Percentiles rank a stretch among this genome's conserved stretches.
These are phyloP conservation scores for Drosophila neotestacea DNA, from an alignment of 2,888 invertebrate species.

Conservation along the genomic window DNA sequence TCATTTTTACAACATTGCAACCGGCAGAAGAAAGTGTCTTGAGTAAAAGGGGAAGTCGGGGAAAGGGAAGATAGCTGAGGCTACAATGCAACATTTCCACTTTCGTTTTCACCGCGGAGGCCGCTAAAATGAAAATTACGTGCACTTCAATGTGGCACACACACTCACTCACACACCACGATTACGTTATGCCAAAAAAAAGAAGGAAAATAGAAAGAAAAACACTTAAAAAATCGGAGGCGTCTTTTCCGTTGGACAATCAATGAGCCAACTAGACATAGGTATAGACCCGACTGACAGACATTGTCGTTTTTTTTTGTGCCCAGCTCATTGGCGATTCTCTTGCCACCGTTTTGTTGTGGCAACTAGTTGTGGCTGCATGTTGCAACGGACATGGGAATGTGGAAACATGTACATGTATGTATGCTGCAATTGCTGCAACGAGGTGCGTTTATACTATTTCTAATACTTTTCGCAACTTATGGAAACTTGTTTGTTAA, in stretches of 20 bases:
- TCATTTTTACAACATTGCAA: conserved; percentile 12
- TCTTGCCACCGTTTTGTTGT: conserved; percentile 40
- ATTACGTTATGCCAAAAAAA: conserved; percentile 55
- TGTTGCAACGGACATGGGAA: conserved; percentile 41
- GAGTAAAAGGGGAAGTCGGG: neutral
- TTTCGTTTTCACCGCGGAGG: conserved; percentile 65
- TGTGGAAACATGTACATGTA: conserved; percentile 32
- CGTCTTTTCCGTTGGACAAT: conserved; percentile 39
- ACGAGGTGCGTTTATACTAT: conserved; percentile 56
- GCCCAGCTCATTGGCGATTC: conserved; percentile 31
- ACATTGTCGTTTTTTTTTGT: conserved; percentile 24
- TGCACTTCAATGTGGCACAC: conserved; percentile 66
- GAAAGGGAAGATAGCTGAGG: conserved; percentile 12
- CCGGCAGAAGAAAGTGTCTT: conserved; percentile 24
- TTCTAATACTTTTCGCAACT: neutral
- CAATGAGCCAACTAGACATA: conserved; percentile 31
- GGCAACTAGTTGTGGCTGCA: conserved; percentile 37
- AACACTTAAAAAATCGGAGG: conserved; percentile 16
- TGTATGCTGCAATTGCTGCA: conserved; percentile 12
- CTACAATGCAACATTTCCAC: conserved; percentile 71
- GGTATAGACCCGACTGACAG: neutral
- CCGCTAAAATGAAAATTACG: conserved; percentile 70
- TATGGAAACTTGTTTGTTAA: neutral
- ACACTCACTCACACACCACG: conserved; percentile 25
- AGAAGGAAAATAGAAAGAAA: conserved; percentile 37